Evolutionary conservation across 2,888 invertebrate genomes (phyloP).

Genomic region (Sisyra nigra): DNA sequence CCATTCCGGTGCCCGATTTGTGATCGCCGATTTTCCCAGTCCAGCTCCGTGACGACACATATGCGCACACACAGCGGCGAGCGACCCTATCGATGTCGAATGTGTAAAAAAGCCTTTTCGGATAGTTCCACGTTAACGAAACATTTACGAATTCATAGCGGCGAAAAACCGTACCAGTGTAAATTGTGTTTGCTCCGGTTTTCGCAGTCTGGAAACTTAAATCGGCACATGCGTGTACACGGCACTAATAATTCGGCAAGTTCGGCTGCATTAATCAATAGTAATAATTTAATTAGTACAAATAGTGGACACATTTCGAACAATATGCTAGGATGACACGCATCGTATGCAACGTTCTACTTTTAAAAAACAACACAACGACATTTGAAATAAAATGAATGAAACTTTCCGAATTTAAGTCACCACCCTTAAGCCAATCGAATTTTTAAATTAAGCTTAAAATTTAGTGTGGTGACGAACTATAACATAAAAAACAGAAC

Average conservation of each 20-base stretch:
- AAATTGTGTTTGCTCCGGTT: slow-evolving; percentile 90
- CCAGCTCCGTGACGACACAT: slow-evolving; percentile 93
- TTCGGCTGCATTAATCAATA: too few species aligned
- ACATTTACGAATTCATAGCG: slow-evolving; percentile 80
- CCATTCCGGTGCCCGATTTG: slow-evolving; percentile 97
- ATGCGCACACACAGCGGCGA: slow-evolving; percentile 99
- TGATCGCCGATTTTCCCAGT: slow-evolving; percentile 83
- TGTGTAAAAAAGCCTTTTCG: slow-evolving; percentile 97
- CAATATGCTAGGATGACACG: slow-evolving; percentile 33
- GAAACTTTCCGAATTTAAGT: too few species aligned
- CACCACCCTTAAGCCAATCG: too few species aligned
- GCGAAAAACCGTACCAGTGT: slow-evolving; percentile 96
- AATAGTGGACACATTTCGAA: too few species aligned
- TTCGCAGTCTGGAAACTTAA: slow-evolving; percentile 96
- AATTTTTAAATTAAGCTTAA: too few species aligned
- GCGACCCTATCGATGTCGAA: slow-evolving; percentile 80
- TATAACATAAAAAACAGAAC: too few species aligned
- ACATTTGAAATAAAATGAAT: too few species aligned
- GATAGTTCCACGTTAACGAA: slow-evolving; percentile 97
- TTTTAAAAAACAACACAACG: too few species aligned
- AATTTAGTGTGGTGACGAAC: too few species aligned
- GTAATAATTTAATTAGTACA: too few species aligned
- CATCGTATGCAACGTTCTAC: background rate
- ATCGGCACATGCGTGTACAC: slow-evolving; percentile 97
- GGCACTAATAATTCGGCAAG: slow-evolving; percentile 35